Evolutionary conservation across 30 jellyfish, hydroid and myxozoan genomes (phyloP).

Genomic region (Chrysaora quinquecirrha): DNA sequence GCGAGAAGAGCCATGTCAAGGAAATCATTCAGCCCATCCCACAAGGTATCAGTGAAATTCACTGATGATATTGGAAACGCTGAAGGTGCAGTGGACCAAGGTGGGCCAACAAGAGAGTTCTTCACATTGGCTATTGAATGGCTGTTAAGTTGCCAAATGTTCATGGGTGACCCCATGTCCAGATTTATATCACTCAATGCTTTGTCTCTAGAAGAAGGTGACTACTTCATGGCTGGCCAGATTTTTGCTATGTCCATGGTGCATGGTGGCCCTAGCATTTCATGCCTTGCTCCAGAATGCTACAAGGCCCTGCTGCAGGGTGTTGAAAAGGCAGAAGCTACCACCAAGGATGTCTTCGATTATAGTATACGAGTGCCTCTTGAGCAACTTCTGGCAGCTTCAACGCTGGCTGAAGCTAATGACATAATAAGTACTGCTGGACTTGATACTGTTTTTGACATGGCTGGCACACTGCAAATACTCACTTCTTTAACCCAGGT

Average conservation of each 20-base stretch:
- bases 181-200: constrained; percentile 41
- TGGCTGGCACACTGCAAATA: constrained; percentile 64
- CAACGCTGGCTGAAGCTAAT: constrained; percentile 59
- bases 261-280: constrained; percentile 66
- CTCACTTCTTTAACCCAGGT: constrained; percentile 42
- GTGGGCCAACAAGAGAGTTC: constrained; percentile 64
- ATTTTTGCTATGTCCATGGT: constrained; percentile 51
- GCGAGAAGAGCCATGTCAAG: constrained; percentile 60
- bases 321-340: constrained; percentile 50
- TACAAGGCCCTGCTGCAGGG: constrained; percentile 69
- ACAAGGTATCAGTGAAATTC: constrained; percentile 56
- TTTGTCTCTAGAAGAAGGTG: constrained; percentile 59
- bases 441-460: constrained; percentile 50
- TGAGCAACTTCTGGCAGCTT: constrained; percentile 56
- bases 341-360: constrained; percentile 57
- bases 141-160: constrained; percentile 54
- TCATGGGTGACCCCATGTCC: constrained; percentile 56
- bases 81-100: constrained; percentile 54
- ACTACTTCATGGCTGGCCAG: constrained; percentile 65
- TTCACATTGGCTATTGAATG: constrained; percentile 54
- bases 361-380: constrained; percentile 49
- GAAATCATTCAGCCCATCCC: constrained; percentile 55
- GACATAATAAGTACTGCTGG: constrained; percentile 60
- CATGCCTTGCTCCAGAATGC: constrained; percentile 61
- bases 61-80: constrained; percentile 58